phyloP scores from a whole-genome alignment of 2,797 vertebrate genomes.

The Enteromius unitaeniatus region DNA sequence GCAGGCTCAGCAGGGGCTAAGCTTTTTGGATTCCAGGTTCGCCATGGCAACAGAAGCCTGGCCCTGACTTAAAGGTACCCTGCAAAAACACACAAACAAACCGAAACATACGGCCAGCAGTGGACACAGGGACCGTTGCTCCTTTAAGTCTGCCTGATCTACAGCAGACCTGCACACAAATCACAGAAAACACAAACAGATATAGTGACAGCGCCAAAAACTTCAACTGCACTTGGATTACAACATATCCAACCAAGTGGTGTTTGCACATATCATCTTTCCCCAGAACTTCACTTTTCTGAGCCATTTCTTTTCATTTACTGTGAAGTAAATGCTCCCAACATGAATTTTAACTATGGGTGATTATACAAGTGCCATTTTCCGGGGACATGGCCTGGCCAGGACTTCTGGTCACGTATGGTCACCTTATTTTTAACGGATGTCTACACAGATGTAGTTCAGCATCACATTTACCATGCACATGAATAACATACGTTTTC shows the following conservation, averaged over 20 bases:
- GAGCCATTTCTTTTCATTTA: neutral
- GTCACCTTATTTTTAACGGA: neutral
- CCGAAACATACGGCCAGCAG: neutral
- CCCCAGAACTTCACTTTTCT: neutral
- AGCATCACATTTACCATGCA: neutral
- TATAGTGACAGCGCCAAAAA: neutral
- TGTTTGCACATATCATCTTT: conserved; percentile 8
- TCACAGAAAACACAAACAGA: conserved; percentile 27
- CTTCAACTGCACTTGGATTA: neutral
- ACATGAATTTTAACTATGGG: neutral
- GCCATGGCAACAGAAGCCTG: conserved; percentile 83
- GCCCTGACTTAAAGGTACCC: conserved; percentile 70
- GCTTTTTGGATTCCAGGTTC: conserved; percentile 81
- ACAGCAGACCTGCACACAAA: conserved; percentile 17
- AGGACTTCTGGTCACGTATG: too few relatives aligned
- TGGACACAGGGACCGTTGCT: conserved; percentile 28
- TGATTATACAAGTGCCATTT: too few relatives aligned
- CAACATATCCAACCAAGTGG: neutral
- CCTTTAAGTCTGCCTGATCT: conserved; percentile 23
- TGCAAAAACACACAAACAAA: conserved; percentile 49
- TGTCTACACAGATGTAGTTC: neutral
- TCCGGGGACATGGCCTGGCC: too few relatives aligned
- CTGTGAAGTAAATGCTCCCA: neutral
- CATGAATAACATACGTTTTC: neutral
- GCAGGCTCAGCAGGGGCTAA: conserved; percentile 59